These are phyloP conservation scores for Scopus umbretta DNA, from an alignment of 2,113 vertebrate genomes.

Conservation along the genomic window DNA sequence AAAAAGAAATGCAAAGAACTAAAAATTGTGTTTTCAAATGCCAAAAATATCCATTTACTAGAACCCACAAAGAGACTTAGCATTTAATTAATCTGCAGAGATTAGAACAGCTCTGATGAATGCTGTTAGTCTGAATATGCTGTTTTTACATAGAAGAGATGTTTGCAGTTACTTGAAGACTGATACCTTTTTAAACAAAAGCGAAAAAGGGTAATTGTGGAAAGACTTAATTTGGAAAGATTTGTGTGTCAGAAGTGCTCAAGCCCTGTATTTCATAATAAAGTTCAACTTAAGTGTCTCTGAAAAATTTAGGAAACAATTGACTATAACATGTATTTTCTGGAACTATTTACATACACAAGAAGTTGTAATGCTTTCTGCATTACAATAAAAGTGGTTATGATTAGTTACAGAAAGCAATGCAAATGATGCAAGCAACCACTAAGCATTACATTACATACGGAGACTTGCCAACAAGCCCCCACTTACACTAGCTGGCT, in stretches of 20 bases:
- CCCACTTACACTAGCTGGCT: not conserved
- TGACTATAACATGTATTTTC: not conserved
- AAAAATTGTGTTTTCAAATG: not conserved
- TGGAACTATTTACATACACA: not conserved
- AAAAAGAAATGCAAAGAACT: not conserved
- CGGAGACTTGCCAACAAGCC: not conserved
- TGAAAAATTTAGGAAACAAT: not conserved
- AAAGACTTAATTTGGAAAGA: not conserved
- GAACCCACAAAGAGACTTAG: not conserved
- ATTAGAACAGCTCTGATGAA: not conserved
- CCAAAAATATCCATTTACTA: not conserved
- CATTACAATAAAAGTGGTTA: not conserved
- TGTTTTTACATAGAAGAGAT: not conserved
- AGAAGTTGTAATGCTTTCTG: not conserved
- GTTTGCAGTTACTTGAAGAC: not conserved
- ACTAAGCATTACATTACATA: not conserved
- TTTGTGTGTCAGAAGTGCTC: not conserved
- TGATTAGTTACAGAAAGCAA: not conserved
- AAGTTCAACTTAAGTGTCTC: not conserved
- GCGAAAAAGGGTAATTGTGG: not conserved
- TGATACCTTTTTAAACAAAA: not conserved
- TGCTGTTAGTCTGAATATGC: not conserved
- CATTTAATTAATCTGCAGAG: not conserved
- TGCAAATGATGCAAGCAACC: not conserved
- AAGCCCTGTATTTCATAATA: not conserved